These are phyloP conservation scores for Sogatella furcifera DNA, from an alignment of 1,140 invertebrate species.

Conservation along the genomic window DNA sequence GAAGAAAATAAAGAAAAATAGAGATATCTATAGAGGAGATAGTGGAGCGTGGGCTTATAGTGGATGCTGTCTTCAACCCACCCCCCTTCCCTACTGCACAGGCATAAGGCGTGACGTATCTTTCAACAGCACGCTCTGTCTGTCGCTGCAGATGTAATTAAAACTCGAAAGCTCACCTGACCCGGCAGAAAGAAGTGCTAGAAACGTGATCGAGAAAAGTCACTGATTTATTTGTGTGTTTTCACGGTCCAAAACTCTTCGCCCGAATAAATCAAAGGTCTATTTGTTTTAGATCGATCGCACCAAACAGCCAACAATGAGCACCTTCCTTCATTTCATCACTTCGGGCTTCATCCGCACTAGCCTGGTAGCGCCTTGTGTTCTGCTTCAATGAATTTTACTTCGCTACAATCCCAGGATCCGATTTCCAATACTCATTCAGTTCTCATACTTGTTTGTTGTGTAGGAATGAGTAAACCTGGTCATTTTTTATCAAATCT, in stretches of 20 bases:
- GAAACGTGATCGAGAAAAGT: not conserved
- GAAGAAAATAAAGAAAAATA: not conserved
- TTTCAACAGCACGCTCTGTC: not conserved
- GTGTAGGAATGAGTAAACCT: too few relatives aligned
- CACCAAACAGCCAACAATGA: not conserved
- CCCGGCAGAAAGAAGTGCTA: not conserved
- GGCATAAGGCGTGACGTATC: not conserved
- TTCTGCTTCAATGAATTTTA: not conserved
- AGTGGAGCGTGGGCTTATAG: too few relatives aligned
- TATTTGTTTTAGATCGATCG: conserved; percentile 1
- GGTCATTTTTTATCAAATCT: too few relatives aligned
- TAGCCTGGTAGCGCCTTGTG: not conserved
- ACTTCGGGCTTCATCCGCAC: not conserved
- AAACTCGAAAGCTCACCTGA: not conserved
- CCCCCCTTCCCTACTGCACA: too few relatives aligned
- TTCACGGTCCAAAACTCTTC: not conserved
- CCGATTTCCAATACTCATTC: too few relatives aligned
- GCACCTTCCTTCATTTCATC: too few relatives aligned
- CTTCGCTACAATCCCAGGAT: too few relatives aligned
- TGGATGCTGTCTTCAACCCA: too few relatives aligned
- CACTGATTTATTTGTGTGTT: not conserved
- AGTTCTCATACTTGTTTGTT: too few relatives aligned
- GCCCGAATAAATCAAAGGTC: not conserved
- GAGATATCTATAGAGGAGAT: not conserved
- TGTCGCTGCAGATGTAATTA: not conserved